Conservation (phyloP, 37 sponge, comb jelly and placozoan species). For the Beroe forskalii region DNA sequence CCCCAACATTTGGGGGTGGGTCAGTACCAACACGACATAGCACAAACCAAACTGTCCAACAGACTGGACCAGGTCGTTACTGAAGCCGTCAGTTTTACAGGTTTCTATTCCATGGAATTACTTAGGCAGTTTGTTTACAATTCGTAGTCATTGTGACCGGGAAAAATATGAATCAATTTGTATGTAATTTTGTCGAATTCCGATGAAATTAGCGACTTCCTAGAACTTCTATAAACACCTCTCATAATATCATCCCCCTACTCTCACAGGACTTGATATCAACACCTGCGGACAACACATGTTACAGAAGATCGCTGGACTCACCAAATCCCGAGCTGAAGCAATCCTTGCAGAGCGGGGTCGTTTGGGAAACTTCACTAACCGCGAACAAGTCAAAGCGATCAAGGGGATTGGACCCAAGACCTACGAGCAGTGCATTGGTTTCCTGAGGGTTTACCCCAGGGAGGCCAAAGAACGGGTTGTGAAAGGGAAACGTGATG, state of each 20-base stretch:
- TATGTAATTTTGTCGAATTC: no score
- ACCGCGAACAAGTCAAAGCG: constrained; percentile 19
- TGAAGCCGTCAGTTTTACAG: constrained; percentile 55
- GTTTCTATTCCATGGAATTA: no score
- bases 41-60: background rate
- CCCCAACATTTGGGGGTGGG: constrained; percentile 56
- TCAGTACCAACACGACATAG: constrained; percentile 64
- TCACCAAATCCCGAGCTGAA: background rate
- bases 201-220: no score
- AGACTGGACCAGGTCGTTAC: constrained; percentile 9
- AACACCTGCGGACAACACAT: constrained; percentile 16
- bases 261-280: constrained; percentile 31
- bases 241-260: no score
- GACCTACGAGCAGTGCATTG: constrained; percentile 45
- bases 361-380: background rate
- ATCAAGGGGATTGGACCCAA: constrained; percentile 53
- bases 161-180: no score
- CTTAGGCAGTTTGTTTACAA: no score
- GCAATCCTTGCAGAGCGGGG: background rate
- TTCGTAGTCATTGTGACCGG: no score
- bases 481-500: background rate
- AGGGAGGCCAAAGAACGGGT: background rate
- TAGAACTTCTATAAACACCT: no score
- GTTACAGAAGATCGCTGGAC: constrained; percentile 42
- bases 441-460: constrained; percentile 37